Base-by-base conservation (phyloP, 2,888 invertebrate species). In the Mechanitis mazaeus region DNA sequence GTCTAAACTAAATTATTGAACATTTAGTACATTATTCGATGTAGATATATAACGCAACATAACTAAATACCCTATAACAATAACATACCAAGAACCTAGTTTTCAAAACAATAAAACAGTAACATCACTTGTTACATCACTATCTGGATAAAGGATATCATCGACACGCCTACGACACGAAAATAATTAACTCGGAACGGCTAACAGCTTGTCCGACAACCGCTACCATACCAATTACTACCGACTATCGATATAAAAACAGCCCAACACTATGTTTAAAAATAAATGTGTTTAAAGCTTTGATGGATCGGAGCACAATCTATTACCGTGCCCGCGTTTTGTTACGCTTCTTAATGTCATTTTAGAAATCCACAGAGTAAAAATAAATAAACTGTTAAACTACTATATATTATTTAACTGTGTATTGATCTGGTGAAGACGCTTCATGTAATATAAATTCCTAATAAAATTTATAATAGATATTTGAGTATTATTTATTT, bases 201-300 rank as follows among this genome's bases (percentile, higher is more conserved):
- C 83, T 80, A 87, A 88, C 87, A 87, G 79, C 79, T 81, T 87
- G 89, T 89, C 81, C 81, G 82, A 88, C 87, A 87, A 80, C 83
- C 77, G 83, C 87, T 87, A 87, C 85, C 85, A 83, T 83, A 87
- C 84, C 87, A 85, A 87, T 89, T 88, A 87, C 88, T 86, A 85
- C 87, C 80, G 84, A 82, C 84, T 81, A 80, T 84, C 85, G 82
- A 82, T 81, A 77, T 76, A 83, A 86, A 87, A 87, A 84, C 84
- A 75, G 76, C 74, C 73, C 83, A 79, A 72, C 86, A 83, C 86
- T 86, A 83, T 80, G 81, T 71, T 73, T 64, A 62, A 77, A 80
- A 80, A 79, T 77, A 77, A 77, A 82, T 81, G 84, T 84, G 87
- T 83, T 87, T 87, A 89, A 86, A 85, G 75, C 79, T 75, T 75